A percentile compares a stretch with the other conserved stretches of the same genome.
Conservation (phyloP, 2,113 vertebrate species). For the Megaptera novaeangliae region DNA sequence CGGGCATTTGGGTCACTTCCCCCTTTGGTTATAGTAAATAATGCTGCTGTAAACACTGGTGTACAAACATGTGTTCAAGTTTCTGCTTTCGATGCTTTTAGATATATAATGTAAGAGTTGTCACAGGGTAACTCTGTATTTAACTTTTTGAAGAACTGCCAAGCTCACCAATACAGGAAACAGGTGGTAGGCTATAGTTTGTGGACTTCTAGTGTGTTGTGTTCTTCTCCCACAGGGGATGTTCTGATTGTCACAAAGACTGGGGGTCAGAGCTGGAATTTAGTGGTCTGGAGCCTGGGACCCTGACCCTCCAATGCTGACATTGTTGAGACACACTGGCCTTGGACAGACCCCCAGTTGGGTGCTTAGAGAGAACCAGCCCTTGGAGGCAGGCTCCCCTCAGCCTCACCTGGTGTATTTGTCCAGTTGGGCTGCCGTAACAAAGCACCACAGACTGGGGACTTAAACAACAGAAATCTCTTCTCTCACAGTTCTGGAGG, state of each 20-base stretch:
- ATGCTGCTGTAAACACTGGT: too few species aligned
- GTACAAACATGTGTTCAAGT: background rate
- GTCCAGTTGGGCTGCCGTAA: background rate
- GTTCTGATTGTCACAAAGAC: background rate
- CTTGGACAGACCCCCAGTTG: background rate
- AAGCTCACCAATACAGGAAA: background rate
- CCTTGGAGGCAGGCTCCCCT: background rate
- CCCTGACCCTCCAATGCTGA: background rate
- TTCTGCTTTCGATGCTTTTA: too few species aligned
- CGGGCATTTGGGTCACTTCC: background rate
- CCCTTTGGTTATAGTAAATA: background rate
- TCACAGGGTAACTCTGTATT: background rate
- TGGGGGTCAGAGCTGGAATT: background rate
- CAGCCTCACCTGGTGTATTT: accelerated
- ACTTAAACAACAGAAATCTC: background rate
- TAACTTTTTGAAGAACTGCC: background rate
- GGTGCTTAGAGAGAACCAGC: background rate
- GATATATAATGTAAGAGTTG: accelerated
- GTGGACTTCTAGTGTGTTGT: background rate
- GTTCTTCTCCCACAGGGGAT: background rate
- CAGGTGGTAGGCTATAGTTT: background rate
- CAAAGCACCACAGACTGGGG: background rate
- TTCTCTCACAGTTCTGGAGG: background rate
- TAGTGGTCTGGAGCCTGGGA: background rate
- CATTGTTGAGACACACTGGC: accelerated